phyloP scores from a whole-genome alignment of 2,888 invertebrate species.

The Cataglyphis rosenhaueri region DNA sequence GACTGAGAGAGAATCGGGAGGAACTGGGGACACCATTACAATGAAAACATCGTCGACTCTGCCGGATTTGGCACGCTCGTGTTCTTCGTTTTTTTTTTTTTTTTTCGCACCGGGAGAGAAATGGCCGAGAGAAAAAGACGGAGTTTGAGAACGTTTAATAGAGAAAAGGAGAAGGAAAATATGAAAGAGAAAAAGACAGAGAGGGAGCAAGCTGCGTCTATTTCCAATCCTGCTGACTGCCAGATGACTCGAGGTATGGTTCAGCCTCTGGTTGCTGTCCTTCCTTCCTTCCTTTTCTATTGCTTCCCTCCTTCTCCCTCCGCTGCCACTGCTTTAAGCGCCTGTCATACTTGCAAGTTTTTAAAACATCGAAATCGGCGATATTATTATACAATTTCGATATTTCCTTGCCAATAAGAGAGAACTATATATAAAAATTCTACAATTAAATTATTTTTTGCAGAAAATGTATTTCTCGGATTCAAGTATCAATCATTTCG shows the following conservation, averaged over 20 bases:
- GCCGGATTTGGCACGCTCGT: slow-evolving; percentile 70
- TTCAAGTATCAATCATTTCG: neutral
- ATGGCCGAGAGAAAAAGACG: slow-evolving; percentile 58
- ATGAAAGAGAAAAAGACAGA: neutral
- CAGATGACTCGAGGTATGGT: slow-evolving; percentile 82
- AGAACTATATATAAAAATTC: neutral
- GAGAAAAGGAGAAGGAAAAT: neutral
- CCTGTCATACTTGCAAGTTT: slow-evolving; percentile 42
- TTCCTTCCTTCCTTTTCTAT: slow-evolving; percentile 66
- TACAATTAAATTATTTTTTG: neutral
- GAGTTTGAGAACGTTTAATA: slow-evolving; percentile 11
- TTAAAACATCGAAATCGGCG: slow-evolving; percentile 25
- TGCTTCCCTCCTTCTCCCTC: slow-evolving; percentile 57
- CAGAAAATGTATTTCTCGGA: neutral
- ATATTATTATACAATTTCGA: neutral
- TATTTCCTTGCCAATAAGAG: slow-evolving; percentile 34
- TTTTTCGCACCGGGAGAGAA: slow-evolving; percentile 61
- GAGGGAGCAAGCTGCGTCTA: slow-evolving; percentile 76
- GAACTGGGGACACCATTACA: slow-evolving; percentile 77
- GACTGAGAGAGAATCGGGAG: slow-evolving; percentile 55
- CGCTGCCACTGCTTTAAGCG: slow-evolving; percentile 19
- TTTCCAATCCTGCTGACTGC: slow-evolving; percentile 84
- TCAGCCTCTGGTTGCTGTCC: slow-evolving; percentile 62
- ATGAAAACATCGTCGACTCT: slow-evolving; percentile 82
- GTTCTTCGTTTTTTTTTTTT: slow-evolving; percentile 67